Base-by-base conservation (phyloP, 2,888 invertebrate genomes). In the Mechanitis mazaeus region DNA sequence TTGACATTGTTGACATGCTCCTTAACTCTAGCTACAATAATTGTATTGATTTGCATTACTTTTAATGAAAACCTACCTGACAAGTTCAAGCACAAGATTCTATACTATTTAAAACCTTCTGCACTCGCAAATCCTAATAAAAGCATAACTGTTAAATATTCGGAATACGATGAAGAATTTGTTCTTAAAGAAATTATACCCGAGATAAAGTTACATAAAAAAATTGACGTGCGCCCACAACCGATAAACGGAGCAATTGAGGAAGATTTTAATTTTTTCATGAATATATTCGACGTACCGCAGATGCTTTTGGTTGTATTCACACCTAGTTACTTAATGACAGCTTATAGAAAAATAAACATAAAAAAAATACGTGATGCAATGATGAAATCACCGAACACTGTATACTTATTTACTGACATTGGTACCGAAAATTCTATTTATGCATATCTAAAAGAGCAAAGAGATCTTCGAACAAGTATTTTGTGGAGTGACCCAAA, bases 311-410 rank as follows among this genome's bases (percentile, higher is more conserved):
- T 87, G 42, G 80, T 87, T 45, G 75, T 89, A 65, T 89, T 89
- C 71, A 84, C 88, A 5, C 83, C 85, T 20, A 87, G 86, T 75
- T 88, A 84, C 70, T 78, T 88, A 76, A 82, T 77, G 69, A 79
- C 83, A 60, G 76, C 77, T 64, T 89, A 86, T 72, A 81, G 81
- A 69, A 80, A 87, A 54, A 83, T 88, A 57, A 84, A 84, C 65
- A 87, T 89, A 71, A 87, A 84, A 73, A 85, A 84, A 75, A 88
- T 89, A 69, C 82, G 81, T 47, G 81, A 78, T 31, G 81, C 85
- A 74, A 86, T 89, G 85, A 73, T 81, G 65, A 83, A 83, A 68
- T 76, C 80, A 55, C 78, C 77, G 69, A 80, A 86, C 56, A 84
- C 85, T 33, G 72, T 89, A 69, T 87, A 83, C 67, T 71, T 89